Evolutionary conservation across 2,888 invertebrate species (phyloP), one percentile per base, ranked within the genome.

Genomic region (Hanleya hanleyi): DNA sequence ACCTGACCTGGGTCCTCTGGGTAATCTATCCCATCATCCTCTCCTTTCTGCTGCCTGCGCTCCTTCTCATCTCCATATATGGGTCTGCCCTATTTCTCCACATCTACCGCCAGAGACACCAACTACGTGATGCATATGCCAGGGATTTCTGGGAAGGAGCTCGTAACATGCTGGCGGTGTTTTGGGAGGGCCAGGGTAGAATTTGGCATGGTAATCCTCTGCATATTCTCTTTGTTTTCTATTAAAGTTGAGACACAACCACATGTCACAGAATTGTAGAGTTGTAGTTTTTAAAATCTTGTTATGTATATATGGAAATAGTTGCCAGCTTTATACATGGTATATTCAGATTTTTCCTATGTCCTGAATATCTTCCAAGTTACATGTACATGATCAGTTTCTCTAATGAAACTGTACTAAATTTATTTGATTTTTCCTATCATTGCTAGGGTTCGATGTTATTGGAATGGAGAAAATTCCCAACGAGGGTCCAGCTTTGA

Each of bases 161-260:
- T 0, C 92, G 96, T n/a, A 94, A 95, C 84, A 94, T 95, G 0
- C 94, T 97, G 2, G 95, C 96, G 70, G 96, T 96, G 0, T 92
- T 98, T 67, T 99, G 99, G 99, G 97, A 97, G 92, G 97, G 96
- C 0, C 97, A 98, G 90, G 98, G 97, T 0, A 95, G 96, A 93
- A 94, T 99, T 72, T 99, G 92, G 92, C 92, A 92, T 88, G 92
- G 92, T 92, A 75, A 79, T 83, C 49, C 41, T 67, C 66, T 36
- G 9, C 41, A 69, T 67, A 36, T 29, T 68, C 57, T 26, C 18
- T 41, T 41, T 41, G n/a, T n/a, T n/a, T n/a, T n/a, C n/a, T n/a
- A n/a, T n/a, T n/a, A n/a, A n/a, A n/a, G n/a, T n/a, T n/a, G n/a
- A n/a, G n/a, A n/a, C n/a, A n/a, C n/a, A n/a, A n/a, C n/a, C n/a